Percentiles rank a stretch among this genome's conserved stretches.
These are phyloP conservation scores for Herpetotheres cachinnans DNA, from an alignment of 2,113 vertebrate genomes.

Conservation along the genomic window DNA sequence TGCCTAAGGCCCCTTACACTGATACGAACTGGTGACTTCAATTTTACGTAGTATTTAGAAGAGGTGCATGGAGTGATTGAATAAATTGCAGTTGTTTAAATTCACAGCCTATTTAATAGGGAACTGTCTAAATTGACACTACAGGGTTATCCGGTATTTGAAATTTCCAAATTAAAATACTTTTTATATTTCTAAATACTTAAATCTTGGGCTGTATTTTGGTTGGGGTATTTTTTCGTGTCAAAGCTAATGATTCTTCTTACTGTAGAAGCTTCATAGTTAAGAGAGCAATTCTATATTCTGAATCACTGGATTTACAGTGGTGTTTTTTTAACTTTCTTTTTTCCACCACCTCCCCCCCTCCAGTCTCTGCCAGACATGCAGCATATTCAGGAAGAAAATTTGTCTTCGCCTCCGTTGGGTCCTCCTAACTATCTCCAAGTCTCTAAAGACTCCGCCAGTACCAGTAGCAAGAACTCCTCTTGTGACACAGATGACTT, in stretches of 20 bases:
- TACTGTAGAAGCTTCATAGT: background rate
- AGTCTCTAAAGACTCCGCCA: conserved; percentile 93
- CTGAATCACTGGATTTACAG: background rate
- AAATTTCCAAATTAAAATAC: background rate
- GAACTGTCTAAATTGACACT: background rate
- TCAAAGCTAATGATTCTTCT: background rate
- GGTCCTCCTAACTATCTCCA: conserved; percentile 94
- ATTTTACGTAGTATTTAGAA: background rate
- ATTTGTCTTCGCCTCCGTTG: conserved; percentile 88
- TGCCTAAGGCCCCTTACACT: background rate
- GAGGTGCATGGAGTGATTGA: background rate
- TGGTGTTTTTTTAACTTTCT: background rate
- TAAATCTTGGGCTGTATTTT: background rate
- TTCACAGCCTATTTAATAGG: background rate
- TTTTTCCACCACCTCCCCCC: background rate
- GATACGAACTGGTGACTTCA: background rate
- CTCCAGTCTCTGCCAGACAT: conserved; percentile 92
- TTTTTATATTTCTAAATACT: background rate
- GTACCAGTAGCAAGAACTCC: conserved; percentile 95
- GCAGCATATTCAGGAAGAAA: conserved; percentile 92
- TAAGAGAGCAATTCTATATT: background rate
- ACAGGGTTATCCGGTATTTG: background rate
- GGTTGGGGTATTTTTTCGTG: background rate
- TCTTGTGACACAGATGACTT: conserved; percentile 96
- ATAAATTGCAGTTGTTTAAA: background rate